phyloP scores from a whole-genome alignment of 2,797 vertebrate species.

The Carapus acus region DNA sequence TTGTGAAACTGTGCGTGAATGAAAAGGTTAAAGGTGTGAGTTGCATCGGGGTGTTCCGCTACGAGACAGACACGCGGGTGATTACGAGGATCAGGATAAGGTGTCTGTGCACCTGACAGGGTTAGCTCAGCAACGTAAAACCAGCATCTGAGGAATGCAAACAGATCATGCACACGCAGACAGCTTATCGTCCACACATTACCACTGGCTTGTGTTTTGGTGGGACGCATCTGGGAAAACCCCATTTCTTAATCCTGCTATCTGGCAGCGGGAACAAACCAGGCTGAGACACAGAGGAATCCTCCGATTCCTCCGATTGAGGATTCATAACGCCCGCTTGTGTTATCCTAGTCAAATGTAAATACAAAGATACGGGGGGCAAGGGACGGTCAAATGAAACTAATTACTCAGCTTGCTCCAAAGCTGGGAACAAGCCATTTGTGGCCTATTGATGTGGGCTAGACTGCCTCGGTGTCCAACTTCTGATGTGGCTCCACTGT shows the following conservation, averaged over 20 bases:
- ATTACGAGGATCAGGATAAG: constrained; percentile 50
- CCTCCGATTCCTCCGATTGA: not conserved
- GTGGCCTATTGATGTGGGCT: constrained; percentile 24
- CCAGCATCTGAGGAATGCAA: constrained; percentile 37
- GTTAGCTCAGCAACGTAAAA: constrained; percentile 48
- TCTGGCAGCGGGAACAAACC: constrained; percentile 12
- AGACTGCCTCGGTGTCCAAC: constrained; percentile 14
- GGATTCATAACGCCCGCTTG: not conserved
- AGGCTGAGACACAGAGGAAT: constrained; percentile 19
- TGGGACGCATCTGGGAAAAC: constrained; percentile 5
- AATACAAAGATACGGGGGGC: constrained; percentile 1
- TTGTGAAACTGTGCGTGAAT: constrained; percentile 1
- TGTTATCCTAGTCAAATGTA: not conserved
- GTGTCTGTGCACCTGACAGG: constrained; percentile 48
- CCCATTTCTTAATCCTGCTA: constrained; percentile 10
- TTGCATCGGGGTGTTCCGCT: constrained; percentile 45
- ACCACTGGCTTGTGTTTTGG: constrained; percentile 10
- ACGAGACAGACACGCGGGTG: constrained; percentile 37
- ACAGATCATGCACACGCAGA: constrained; percentile 12
- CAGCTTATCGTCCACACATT: constrained; percentile 11
- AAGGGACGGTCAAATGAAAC: constrained; percentile 16
- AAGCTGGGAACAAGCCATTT: constrained; percentile 9
- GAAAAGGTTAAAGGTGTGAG: constrained; percentile 45
- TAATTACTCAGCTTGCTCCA: constrained; percentile 9
- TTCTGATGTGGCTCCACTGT: constrained; percentile 22